A percentile compares a stretch with the other conserved stretches of the same genome.
These are phyloP conservation scores for Chromis chromis DNA, from an alignment of 2,797 vertebrate species.

Conservation along the genomic window DNA sequence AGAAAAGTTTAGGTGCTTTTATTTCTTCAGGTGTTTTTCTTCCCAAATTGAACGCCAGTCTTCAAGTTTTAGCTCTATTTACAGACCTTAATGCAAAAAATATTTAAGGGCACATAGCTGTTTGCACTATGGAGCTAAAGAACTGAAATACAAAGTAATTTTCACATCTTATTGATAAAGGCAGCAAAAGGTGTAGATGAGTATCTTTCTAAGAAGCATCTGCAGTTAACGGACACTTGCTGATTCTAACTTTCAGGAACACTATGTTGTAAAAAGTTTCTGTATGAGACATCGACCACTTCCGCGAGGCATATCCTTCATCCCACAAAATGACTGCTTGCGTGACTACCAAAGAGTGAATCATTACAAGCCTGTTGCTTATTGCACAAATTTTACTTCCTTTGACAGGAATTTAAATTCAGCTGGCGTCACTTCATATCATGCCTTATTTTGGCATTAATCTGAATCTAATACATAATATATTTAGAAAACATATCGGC, in stretches of 20 bases:
- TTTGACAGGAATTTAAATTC: background rate
- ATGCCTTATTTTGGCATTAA: background rate
- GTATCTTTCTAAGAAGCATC: background rate
- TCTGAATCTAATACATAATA: background rate
- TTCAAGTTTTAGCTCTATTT: background rate
- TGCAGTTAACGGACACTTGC: background rate
- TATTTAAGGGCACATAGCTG: background rate
- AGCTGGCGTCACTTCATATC: background rate
- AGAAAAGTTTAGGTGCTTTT: background rate
- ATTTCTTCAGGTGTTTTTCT: too few species aligned
- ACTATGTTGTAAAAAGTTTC: background rate
- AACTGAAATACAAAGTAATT: background rate
- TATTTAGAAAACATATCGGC: background rate
- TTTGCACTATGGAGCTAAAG: background rate
- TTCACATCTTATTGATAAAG: background rate
- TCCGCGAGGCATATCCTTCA: background rate
- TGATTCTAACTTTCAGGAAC: background rate
- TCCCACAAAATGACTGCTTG: background rate
- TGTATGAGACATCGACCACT: slow-evolving; percentile 4
- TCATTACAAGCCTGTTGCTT: slow-evolving; percentile 13
- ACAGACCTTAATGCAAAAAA: background rate
- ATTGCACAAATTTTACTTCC: background rate
- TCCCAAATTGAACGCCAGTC: background rate
- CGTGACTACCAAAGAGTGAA: slow-evolving; percentile 26
- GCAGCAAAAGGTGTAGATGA: background rate